Evolutionary conservation across 2,113 vertebrate genomes (phyloP), one percentile per base, ranked within the genome.

Genomic region (Ptilorrhoa leucosticta): DNA sequence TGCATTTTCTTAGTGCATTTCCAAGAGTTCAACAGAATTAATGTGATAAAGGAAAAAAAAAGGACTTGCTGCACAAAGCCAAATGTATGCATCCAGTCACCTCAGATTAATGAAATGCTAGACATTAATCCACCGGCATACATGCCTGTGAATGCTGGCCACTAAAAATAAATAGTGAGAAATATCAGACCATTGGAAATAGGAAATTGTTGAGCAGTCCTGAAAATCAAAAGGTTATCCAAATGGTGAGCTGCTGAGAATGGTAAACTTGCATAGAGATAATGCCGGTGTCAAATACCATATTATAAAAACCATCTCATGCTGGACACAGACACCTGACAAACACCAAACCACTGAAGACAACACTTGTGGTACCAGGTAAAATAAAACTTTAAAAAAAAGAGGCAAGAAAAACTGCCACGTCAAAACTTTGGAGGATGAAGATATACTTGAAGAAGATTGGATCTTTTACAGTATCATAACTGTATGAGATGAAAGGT

Each of bases 131-230:
- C 42, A 57, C 66, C 47, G n/a, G 83, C 83, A 92, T 24, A 93
- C 33, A 23, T 8, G 35, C 31, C 75, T 65, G 48, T n/a, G 75
- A 90, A 71, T 30, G 37, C 66, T 61, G 88, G 79, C 75, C 73
- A 63, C 78, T 68, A 57, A 82, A 90, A 96, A 66, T 63, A 84
- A 90, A 85, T 33, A 89, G 71, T 53, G 76, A 93, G 71, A 89
- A 78, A 71, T 77, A 72, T 37, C 70, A 72, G 82, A 40, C 23
- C 45, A 18, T 90, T 86, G 45, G 75, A 94, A 91, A 80, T 7
- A 45, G 54, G 63, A 92, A 76, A 72, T 69, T 53, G 57, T 60
- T 65, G 71, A 93, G 70, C 5, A 10, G 61, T 39, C 22, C 50
- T 50, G 68, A 69, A 86, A 93, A 88, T 26, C 66, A 73, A 88